Evolutionary conservation across 2,888 invertebrate species (phyloP).

Genomic region (Meganola albula): DNA sequence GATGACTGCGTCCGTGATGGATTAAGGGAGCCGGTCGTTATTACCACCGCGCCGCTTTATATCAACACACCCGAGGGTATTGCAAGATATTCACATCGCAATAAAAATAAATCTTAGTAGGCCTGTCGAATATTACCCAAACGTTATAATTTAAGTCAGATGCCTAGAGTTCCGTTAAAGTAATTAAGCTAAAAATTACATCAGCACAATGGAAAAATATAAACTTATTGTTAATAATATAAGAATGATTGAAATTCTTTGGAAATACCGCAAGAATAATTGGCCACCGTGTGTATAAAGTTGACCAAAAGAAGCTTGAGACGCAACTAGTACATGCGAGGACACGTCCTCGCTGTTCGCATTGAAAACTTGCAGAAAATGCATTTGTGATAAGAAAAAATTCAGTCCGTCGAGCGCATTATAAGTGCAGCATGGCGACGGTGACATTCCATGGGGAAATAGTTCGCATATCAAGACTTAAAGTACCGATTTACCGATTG

Average conservation of each 20-base stretch:
- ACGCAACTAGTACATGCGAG: slow-evolving; percentile 39
- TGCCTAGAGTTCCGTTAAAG: no score
- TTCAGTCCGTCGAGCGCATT: slow-evolving; percentile 67
- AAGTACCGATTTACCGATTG: slow-evolving; percentile 76
- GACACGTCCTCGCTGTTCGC: slow-evolving; percentile 42
- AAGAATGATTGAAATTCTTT: slow-evolving; percentile 28
- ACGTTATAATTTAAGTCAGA: no score
- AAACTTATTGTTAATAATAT: slow-evolving; percentile 27
- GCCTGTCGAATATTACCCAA: no score
- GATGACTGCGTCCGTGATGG: slow-evolving; percentile 71
- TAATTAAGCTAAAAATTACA: no score
- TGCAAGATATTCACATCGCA: slow-evolving; percentile 40
- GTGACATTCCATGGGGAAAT: slow-evolving; percentile 72
- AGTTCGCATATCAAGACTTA: slow-evolving; percentile 71
- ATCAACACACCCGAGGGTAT: slow-evolving; percentile 47
- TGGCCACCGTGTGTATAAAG: slow-evolving; percentile 29
- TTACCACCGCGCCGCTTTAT: slow-evolving; percentile 54
- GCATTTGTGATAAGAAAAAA: slow-evolving; percentile 75
- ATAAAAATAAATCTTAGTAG: no score
- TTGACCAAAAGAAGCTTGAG: slow-evolving; percentile 33
- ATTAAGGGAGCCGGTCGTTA: slow-evolving; percentile 58
- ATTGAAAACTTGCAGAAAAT: slow-evolving; percentile 75
- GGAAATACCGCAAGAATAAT: slow-evolving; percentile 36
- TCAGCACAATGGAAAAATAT: slow-evolving; percentile 26
- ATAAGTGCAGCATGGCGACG: slow-evolving; percentile 70